Evolutionary conservation across 1,140 invertebrate species (phyloP), one percentile per base, ranked within the genome.

Genomic region (Anoplophora glabripennis): DNA sequence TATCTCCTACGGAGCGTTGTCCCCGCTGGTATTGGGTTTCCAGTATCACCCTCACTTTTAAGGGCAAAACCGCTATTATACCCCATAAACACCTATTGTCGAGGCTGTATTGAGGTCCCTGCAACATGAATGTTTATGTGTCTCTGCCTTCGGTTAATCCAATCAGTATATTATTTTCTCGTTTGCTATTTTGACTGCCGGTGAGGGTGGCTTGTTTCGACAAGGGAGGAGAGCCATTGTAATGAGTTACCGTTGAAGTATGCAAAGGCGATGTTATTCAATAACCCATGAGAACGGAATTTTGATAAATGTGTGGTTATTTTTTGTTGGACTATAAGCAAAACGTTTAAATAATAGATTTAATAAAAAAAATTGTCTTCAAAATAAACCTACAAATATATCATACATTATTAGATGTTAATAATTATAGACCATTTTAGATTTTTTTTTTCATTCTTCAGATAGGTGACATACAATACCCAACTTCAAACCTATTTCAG

Each of bases 131-230:
- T 44, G 41, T 36, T 18, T 57, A 36, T 49, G 18, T 21, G 11
- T 35, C 11, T 14, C 10, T 4, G 35, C 10, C 18, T 34, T 14
- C 40, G 46, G 57, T 59, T 54, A 59, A 59, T 59, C 40, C 52
- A 59, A 59, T 59, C 48, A 59, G 52, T 59, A 49, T 53, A 59
- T 59, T 59, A 59, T 59, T 55, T 59, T 47, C 52, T 59, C 51
- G 57, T 59, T 59, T 59, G 55, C 55, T 57, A 33, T 57, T 57
- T 57, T 57, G 55, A 40, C 44, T 47, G 44, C 44, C 55, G 11
- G 33, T 14, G 55, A 49, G 55, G 55, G 55, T 47, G 55, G 55
- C 14, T 44, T 41, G 42, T 41, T 55, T 52, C 17, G 37, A n/a
- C 37, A 40, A 11, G 36, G 28, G 49, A 40, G 49, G 49, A 45